Evolutionary conservation across 2,888 invertebrate genomes (phyloP), one percentile per base, ranked within the genome.

Genomic region (Phymatocera aterrima): DNA sequence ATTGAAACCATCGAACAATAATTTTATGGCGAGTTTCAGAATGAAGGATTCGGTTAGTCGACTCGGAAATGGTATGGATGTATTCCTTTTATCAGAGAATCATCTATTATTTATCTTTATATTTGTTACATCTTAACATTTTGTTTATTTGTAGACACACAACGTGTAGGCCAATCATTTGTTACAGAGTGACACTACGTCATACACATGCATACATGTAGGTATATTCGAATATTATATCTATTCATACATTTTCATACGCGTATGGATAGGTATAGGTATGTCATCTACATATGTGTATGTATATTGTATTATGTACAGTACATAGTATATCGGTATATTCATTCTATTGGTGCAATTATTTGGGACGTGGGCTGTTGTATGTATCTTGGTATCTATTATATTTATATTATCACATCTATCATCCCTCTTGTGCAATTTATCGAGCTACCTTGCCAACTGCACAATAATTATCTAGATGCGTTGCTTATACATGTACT

Each of bases 101-200:
- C 8, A 10, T 40, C 12, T 40, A 40, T 6, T 40, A 72, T 77
- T 40, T 74, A 77, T 78, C 75, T 65, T 61, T 78, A 68, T 8
- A 78, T 12, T 48, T 48, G 77, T 64, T 77, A 51, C 40, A 46
- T 51, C 24, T 28, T 34, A 40, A n/a, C 65, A 80, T 72, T 34
- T 70, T 77, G 48, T 84, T 82, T 83, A 84, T 85, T 83, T 84
- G 83, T 87, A 88, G 88, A 88, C 88, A 88, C 87, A 87, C 87
- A 89, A 88, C 88, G 89, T 88, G 87, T 86, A 85, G 87, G 88
- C 89, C 88, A 88, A 87, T 87, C 85, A 86, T 72, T 51, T 43
- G 10, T 51, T 15, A 37, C 18, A 64, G 18, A 15, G 24, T 51
- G 18, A 57, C 12, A 28, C n/a, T 46, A 3, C 24, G 28, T 4